Base-by-base conservation (phyloP, 2,797 vertebrate species). In the Trachurus trachurus region DNA sequence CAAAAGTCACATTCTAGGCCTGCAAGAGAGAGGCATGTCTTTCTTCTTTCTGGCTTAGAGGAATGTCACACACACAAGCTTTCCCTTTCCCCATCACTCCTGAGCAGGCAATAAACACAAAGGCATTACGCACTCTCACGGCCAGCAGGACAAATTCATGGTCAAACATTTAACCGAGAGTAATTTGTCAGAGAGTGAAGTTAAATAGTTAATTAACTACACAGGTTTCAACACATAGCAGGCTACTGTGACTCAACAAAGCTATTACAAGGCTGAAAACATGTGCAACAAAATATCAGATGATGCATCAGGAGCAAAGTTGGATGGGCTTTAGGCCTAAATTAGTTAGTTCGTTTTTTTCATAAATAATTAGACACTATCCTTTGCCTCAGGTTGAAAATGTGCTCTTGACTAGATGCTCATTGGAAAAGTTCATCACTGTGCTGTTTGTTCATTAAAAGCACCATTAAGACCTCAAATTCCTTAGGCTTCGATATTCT, bases 71-170 rank as follows among this genome's bases (percentile, higher is more conserved):
- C 66, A 57, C 49, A 67, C 31, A 61, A 40, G 47, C 16, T 66
- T 70, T 80, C 62, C 26, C 66, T 74, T 81, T 80, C 58, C 50
- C 52, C 61, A 59, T 85, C 78, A 69, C 68, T 84, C 66, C 58
- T 47, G 53, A 73, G 71, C 58, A 67, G 52, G 78, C 73, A 54
- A 40, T 89, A 89, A 89, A 92, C 78, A 76, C 78, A 11, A 9
- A 74, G 70, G 83, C 2, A 80, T 57, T 77, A 89, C 81, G 69
- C 9, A 45, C 71, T 83, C 71, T 74, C 72, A 47, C 77, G 78
- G 42, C 57, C 58, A 54, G 17, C 61, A 76, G 57, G 68, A 85
- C 83, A 92, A 86, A 83, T 88, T 85, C 88, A 88, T 80, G 80
- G 86, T 82, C 85, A 81, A 81, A 73, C 71, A 59, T 80, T 74